A percentile compares a stretch with the other conserved stretches of the same genome.
Evolutionary conservation across 2,113 vertebrate genomes (phyloP).

Genomic region (Psettodes erumei): DNA sequence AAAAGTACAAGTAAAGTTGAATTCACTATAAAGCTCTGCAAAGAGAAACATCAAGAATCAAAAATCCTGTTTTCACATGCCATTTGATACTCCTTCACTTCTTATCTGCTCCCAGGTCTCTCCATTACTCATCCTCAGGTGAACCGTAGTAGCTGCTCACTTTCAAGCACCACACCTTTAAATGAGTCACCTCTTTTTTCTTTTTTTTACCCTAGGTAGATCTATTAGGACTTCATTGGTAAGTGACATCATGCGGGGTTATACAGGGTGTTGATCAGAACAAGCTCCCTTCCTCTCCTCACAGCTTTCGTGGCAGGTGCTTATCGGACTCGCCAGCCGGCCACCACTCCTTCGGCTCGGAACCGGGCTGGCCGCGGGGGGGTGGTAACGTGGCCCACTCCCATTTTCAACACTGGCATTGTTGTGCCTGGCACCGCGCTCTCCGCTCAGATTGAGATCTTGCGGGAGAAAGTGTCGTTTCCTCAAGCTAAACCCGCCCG

Average conservation of each 20-base stretch:
- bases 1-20: no score
- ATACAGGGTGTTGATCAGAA: conserved; percentile 45
- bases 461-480: conserved; percentile 86
- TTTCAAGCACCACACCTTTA: background rate
- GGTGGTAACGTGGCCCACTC: conserved; percentile 59
- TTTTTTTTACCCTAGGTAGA: background rate
- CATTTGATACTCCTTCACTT: background rate
- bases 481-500: conserved; percentile 66
- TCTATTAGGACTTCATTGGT: background rate
- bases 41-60: no score
- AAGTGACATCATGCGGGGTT: conserved; percentile 40
- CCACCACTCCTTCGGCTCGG: conserved; percentile 77
- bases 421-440: conserved; percentile 84
- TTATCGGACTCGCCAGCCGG: conserved; percentile 86
- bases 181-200: conserved; percentile 5
- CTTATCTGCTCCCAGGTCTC: conserved; percentile 5
- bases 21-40: no score
- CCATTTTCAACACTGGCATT: conserved; percentile 89
- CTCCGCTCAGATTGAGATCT: conserved; percentile 85
- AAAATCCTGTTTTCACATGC: no score
- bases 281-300: conserved; percentile 29
- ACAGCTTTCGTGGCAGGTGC: conserved; percentile 70
- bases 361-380: conserved; percentile 60
- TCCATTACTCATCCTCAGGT: conserved; percentile 3
- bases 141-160: background rate